Evolutionary conservation across 1,140 invertebrate species (phyloP), one percentile per base, ranked within the genome.

Genomic region (Cyclina sinensis): DNA sequence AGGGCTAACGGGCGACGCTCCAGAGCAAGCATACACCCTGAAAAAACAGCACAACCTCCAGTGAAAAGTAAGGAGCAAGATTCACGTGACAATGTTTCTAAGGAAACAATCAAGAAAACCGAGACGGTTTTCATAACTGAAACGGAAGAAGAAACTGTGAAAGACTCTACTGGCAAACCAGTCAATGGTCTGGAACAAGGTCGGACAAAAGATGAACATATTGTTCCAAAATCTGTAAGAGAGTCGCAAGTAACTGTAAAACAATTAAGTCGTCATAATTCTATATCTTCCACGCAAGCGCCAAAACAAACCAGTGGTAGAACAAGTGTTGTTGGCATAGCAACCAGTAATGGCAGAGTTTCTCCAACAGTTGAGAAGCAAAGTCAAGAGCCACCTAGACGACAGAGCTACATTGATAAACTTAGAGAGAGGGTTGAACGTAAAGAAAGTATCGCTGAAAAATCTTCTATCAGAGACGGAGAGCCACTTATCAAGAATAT

Each of bases 311-410:
- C 4, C 18, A 35, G 43, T 7, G 46, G 74, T 12, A 51, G 74
- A 54, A 78, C 54, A 37, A 81, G 35, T 16, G 51, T 37, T 57
- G 79, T 62, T 62, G 79, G 46, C 46, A 59, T 65, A 57, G 35
- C 79, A 35, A 62, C 30, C 2, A 81, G 1, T 18, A 62, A 81
- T 43, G 79, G 79, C 32, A 51, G 59, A 32, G 24, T 59, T n/a
- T 81, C 79, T 0, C 79, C 79, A 30, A 35, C 79, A 5, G n/a
- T 65, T n/a, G 79, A 81, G 57, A 54, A 37, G 30, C 48, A 81
- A 21, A 2, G 51, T 18, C 32, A 78, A 78, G 18, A 46, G 2
- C 39, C 74, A 32, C n/a, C 18, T 21, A 27, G 32, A 54, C 9
- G 27, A 51, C 27, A 78, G 18, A 78, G 48, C 32, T 5, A 12